Base-by-base conservation (phyloP, 1,140 invertebrate species). In the Drosophila nebulosa region DNA sequence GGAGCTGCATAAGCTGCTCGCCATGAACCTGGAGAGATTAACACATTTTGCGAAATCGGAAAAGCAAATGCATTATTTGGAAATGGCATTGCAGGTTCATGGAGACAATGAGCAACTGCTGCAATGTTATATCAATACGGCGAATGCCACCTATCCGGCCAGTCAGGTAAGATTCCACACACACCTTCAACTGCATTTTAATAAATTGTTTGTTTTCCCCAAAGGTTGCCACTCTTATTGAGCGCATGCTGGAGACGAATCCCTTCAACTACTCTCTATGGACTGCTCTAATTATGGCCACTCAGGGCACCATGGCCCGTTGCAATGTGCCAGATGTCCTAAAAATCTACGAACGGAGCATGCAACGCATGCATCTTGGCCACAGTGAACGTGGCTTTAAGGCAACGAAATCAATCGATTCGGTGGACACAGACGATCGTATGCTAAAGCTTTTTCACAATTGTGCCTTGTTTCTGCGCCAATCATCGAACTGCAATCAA, bases 401-500 rank as follows among this genome's bases (percentile, higher is more conserved):
- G 14, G 16, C 36, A 6, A 0, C 1, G 0, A 39, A 50, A 0
- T 9, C 2, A 9, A n/a, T 77, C 0, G 56, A 59, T 36, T 56
- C 53, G 0, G 26, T 62, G n/a, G 46, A 85, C 9, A 76, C 90
- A 12, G 93, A 93, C 69, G 83, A 90, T 10, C 81, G 91, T 27
- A 93, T 93, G 88, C 73, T 93, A 24, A 84, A 91, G 69, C 81
- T 95, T 64, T 90, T 95, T 24, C 93, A 93, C 71, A 93, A 94
- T 62, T 94, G 93, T 74, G 92, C 94, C 4, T 90, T 94, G 18
- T 95, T 95, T 80, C 77, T 95, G n/a, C 93, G 94, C 26, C 95
- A 95, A 81, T 92, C 93, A 52, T 94, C 94, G 3, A 89, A 95
- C 21, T 93, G 92, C 91, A 95, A 95, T 80, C 93, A 94, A 74